Evolutionary conservation across 2,113 vertebrate genomes (phyloP).

Genomic region (Tympanuchus pallidicinctus): DNA sequence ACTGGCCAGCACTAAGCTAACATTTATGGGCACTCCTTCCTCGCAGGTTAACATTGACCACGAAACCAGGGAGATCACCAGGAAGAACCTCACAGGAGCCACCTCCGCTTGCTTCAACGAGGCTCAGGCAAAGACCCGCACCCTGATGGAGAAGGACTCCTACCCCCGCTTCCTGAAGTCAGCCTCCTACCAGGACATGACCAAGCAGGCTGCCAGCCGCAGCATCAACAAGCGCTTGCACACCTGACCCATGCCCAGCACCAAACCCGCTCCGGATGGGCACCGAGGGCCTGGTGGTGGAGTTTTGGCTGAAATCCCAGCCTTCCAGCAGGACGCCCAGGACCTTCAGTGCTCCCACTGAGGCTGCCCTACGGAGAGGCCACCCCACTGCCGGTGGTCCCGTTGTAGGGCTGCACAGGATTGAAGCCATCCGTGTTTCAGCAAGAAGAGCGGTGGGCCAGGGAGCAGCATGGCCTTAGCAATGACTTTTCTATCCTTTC

Average conservation of each 20-base stretch:
- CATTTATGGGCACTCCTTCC: background rate
- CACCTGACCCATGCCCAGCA: conserved; percentile 55
- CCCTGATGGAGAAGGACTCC: conserved; percentile 86
- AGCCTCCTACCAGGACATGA: conserved; percentile 78
- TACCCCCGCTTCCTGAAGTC: conserved; percentile 84
- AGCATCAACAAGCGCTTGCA: conserved; percentile 59
- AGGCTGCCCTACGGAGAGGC: background rate
- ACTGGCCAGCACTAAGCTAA: background rate
- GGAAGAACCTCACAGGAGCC: conserved; percentile 67
- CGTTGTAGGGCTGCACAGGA: background rate
- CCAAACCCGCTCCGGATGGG: accelerated
- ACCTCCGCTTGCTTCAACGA: conserved; percentile 74
- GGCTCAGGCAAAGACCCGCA: conserved; percentile 80
- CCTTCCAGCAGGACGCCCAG: background rate
- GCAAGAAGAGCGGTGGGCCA: background rate
- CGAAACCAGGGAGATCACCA: conserved; percentile 81
- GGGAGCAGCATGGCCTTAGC: background rate
- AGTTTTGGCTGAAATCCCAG: background rate
- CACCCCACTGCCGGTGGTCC: background rate
- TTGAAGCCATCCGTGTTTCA: background rate
- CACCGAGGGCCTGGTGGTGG: accelerated
- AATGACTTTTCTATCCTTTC: accelerated
- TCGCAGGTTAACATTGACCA: conserved; percentile 87
- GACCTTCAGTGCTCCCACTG: background rate
- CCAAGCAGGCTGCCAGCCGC: conserved; percentile 54